Percentiles rank a stretch among this genome's conserved stretches.
phyloP scores from a whole-genome alignment of 2,888 invertebrate species.

The Caradrina kadenii region DNA sequence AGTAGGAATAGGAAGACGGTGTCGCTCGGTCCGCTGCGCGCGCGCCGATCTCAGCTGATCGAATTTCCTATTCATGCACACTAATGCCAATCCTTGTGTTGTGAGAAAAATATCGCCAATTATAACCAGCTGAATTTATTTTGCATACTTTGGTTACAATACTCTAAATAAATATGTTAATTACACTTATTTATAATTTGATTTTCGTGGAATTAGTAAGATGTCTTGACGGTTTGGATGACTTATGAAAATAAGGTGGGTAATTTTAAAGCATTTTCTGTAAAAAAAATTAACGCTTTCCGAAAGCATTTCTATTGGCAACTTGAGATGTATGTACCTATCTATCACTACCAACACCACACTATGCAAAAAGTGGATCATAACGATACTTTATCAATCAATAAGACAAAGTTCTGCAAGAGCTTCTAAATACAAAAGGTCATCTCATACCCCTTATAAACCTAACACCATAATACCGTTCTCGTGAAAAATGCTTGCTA shows the following conservation, averaged over 20 bases:
- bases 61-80: conserved; percentile 73
- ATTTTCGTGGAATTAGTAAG: conserved; percentile 24
- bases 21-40: conserved; percentile 79
- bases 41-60: conserved; percentile 86
- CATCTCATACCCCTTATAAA: no score
- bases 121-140: conserved; percentile 27
- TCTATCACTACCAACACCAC: background rate
- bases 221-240: background rate
- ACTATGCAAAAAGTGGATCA: background rate
- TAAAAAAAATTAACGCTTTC: no score
- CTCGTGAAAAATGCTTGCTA: background rate
- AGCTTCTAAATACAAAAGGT: background rate
- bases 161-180: conserved; percentile 33
- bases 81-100: conserved; percentile 66
- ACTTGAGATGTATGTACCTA: no score
- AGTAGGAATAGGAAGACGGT: conserved; percentile 86
- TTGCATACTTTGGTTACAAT: conserved; percentile 8
- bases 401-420: background rate
- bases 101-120: conserved; percentile 58
- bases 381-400: background rate
- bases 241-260: background rate
- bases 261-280: background rate
- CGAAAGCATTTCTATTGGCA: no score
- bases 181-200: conserved; percentile 33
- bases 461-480: background rate